Evolutionary conservation across 2,113 vertebrate species (phyloP).

Genomic region (Phainopepla nitens): DNA sequence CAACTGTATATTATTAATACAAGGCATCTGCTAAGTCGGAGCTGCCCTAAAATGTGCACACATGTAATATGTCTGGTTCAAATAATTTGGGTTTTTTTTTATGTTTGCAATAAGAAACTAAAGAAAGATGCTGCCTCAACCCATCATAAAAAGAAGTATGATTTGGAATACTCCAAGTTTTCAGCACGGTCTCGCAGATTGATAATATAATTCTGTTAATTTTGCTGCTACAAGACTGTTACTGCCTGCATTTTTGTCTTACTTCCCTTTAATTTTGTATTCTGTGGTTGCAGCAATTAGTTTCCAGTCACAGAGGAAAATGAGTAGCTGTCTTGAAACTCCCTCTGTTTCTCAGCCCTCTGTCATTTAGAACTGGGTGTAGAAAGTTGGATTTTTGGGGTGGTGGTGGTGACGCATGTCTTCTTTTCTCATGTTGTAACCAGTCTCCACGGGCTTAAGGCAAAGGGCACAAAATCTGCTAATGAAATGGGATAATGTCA

Average conservation of each 20-base stretch:
- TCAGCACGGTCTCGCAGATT: slow-evolving; percentile 46
- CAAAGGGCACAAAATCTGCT: background rate
- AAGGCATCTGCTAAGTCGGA: slow-evolving; percentile 73
- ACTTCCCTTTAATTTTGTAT: slow-evolving; percentile 50
- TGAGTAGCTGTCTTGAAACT: slow-evolving; percentile 27
- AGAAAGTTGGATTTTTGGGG: background rate
- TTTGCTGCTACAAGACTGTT: slow-evolving; percentile 61
- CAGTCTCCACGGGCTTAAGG: background rate
- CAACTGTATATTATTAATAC: slow-evolving; percentile 78
- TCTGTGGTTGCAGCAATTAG: slow-evolving; percentile 50
- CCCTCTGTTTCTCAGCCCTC: background rate
- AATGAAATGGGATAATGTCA: background rate
- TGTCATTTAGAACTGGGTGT: background rate
- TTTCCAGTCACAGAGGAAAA: slow-evolving; percentile 45
- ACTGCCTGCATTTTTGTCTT: slow-evolving; percentile 54
- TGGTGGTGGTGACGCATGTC: background rate
- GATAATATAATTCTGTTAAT: slow-evolving; percentile 69
- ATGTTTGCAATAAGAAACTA: slow-evolving; percentile 65
- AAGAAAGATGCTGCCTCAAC: slow-evolving; percentile 69
- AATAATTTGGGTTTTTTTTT: slow-evolving; percentile 69
- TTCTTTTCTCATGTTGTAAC: background rate
- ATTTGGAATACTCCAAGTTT: slow-evolving; percentile 42
- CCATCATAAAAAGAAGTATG: slow-evolving; percentile 48
- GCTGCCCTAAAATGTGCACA: slow-evolving; percentile 69
- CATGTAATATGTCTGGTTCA: slow-evolving; percentile 69